Conservation (phyloP, 2,113 vertebrate species). For the Antigone vipio region DNA sequence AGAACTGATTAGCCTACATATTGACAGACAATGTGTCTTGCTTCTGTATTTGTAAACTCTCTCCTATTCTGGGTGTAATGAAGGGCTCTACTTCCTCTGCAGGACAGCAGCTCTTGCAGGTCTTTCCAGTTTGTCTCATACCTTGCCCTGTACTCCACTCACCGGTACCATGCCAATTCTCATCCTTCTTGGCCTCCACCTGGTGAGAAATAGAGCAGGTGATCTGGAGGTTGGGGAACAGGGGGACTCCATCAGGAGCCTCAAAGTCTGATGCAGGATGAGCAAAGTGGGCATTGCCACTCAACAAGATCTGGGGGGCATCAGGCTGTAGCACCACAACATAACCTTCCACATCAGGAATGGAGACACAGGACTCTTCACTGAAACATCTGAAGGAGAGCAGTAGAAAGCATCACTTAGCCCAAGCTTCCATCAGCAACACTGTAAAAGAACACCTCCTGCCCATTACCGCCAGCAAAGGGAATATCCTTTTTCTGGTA, state of each 20-base stretch:
- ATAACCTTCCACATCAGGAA: conserved; percentile 92
- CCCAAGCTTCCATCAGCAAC: neutral
- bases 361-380: conserved; percentile 93
- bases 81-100: neutral
- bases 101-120: neutral
- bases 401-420: neutral
- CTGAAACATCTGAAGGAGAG: conserved; percentile 87
- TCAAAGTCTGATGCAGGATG: conserved; percentile 90
- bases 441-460: neutral
- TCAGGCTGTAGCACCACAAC: conserved; percentile 96
- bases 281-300: conserved; percentile 87
- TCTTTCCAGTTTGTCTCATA: neutral
- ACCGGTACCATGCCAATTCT: conserved; percentile 78
- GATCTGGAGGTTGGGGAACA: conserved; percentile 92
- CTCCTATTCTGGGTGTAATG: neutral
- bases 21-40: neutral
- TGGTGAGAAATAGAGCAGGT: conserved; percentile 93
- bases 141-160: neutral
- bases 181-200: conserved; percentile 77
- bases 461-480: neutral
- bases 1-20: conserved; percentile 47
- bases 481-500: neutral
- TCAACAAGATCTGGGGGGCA: conserved; percentile 93
- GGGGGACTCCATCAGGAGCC: conserved; percentile 82
- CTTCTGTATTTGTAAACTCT: conserved; percentile 17